Evolutionary conservation across 1,140 invertebrate species (phyloP), one percentile per base, ranked within the genome.

Genomic region (Pissodes strobi): DNA sequence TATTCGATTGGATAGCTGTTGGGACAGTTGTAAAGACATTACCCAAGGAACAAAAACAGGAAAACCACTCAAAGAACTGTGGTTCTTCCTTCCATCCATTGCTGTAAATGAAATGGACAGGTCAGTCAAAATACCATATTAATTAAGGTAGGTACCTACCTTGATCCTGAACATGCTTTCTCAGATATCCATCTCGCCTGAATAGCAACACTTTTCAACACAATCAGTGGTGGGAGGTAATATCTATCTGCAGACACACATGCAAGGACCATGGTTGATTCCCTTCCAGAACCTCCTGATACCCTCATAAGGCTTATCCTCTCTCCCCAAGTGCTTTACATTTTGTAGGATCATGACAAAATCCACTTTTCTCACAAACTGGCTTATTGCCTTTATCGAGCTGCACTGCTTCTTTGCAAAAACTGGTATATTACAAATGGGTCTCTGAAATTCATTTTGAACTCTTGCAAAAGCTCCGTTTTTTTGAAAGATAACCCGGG

Each of bases 81-180:
- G 67, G 48, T 57, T 69, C 69, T 58, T 72, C 69, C 72, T 77
- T 79, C 67, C 67, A 79, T 17, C 69, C 75, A 66, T 78, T 77
- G 22, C 62, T 65, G 0, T 71, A 71, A 23, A 69, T 64, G 13
- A 69, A n/a, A n/a, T n/a, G n/a, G n/a, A n/a, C n/a, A n/a, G n/a
- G n/a, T n/a, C n/a, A n/a, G n/a, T n/a, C n/a, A n/a, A n/a, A n/a
- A n/a, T n/a, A n/a, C n/a, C n/a, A n/a, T n/a, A n/a, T n/a, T n/a
- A n/a, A n/a, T n/a, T n/a, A n/a, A n/a, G n/a, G n/a, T n/a, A n/a
- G n/a, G n/a, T n/a, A n/a, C 59, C 63, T 78, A 75, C 17, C 66
- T 37, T 6, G 75, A 75, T 61, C 72, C 72, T 22, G 72, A 67
- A 63, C 68, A 73, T 17, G 63, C 52, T 15, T 69, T 62, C 18